Conservation (phyloP, 2,113 vertebrate genomes). For the Heloderma charlesbogerti region DNA sequence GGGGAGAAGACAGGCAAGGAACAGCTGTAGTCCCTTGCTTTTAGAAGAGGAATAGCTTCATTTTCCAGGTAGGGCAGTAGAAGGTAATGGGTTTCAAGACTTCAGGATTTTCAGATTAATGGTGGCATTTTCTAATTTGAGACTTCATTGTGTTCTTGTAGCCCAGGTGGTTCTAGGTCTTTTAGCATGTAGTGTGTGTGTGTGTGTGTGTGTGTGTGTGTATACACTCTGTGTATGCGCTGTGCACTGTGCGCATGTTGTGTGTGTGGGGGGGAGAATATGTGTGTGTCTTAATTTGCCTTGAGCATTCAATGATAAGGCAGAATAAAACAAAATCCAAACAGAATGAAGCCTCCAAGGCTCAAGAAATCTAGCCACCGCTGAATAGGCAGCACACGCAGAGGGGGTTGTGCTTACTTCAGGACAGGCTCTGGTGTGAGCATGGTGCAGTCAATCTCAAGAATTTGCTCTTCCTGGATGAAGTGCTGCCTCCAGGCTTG, state of each 20-base stretch:
- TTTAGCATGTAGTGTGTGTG: too few species aligned
- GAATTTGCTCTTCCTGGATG: conserved; percentile 97
- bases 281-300: background rate
- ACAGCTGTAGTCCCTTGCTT: too few species aligned
- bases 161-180: background rate
- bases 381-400: conserved; percentile 49
- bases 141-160: background rate
- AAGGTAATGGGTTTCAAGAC: background rate
- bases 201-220: too few species aligned
- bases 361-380: conserved; percentile 60
- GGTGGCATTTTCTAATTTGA: background rate
- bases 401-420: conserved; percentile 81
- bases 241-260: too few species aligned
- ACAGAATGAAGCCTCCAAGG: background rate
- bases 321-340: background rate
- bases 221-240: too few species aligned
- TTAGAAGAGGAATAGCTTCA: background rate
- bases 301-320: background rate
- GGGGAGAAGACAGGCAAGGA: too few species aligned
- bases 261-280: too few species aligned
- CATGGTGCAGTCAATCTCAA: conserved; percentile 99
- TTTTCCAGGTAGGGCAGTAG: background rate
- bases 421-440: conserved; percentile 94
- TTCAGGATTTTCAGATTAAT: background rate
- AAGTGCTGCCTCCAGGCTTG: conserved; percentile 98